Conservation (phyloP, 1,140 invertebrate genomes). For the Anagrus nilaparvatae region DNA sequence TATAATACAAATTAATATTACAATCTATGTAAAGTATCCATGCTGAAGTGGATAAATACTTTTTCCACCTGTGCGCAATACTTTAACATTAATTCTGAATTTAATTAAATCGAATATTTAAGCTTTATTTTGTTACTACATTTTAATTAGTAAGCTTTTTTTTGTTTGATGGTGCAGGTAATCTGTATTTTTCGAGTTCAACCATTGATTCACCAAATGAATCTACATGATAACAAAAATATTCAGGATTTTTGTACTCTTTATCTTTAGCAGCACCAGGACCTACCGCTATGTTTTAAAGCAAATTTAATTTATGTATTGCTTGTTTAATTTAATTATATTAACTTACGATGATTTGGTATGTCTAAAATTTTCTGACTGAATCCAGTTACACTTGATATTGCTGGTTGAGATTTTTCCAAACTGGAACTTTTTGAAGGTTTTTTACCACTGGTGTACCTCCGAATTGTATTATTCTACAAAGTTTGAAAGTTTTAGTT, state of each 20-base stretch:
- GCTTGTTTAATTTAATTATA: not conserved
- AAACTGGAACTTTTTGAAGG: too few relatives aligned
- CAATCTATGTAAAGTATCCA: too few relatives aligned
- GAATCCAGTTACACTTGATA: conserved; percentile 50
- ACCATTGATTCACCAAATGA: conserved; percentile 77
- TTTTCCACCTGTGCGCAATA: too few relatives aligned
- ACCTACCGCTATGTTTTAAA: conserved; percentile 42
- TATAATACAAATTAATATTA: too few relatives aligned
- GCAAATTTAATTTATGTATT: conserved; percentile 5
- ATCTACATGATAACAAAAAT: conserved; percentile 68
- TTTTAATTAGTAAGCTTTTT: too few relatives aligned
- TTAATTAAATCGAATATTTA: too few relatives aligned
- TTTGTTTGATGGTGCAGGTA: conserved; percentile 57
- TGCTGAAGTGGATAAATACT: too few relatives aligned
- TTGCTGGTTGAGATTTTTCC: conserved; percentile 7
- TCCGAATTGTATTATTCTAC: too few relatives aligned
- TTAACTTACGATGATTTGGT: conserved; percentile 38
- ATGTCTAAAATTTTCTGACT: conserved; percentile 50
- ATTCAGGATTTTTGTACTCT: conserved; percentile 79
- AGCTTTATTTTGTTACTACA: too few relatives aligned
- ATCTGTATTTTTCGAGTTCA: conserved; percentile 67
- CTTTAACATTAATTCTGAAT: too few relatives aligned
- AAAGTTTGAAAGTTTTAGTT: too few relatives aligned
- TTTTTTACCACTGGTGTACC: too few relatives aligned
- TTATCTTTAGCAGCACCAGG: conserved; percentile 61